Evolutionary conservation across 2,888 invertebrate genomes (phyloP).

Genomic region (Drosophila sordidula): DNA sequence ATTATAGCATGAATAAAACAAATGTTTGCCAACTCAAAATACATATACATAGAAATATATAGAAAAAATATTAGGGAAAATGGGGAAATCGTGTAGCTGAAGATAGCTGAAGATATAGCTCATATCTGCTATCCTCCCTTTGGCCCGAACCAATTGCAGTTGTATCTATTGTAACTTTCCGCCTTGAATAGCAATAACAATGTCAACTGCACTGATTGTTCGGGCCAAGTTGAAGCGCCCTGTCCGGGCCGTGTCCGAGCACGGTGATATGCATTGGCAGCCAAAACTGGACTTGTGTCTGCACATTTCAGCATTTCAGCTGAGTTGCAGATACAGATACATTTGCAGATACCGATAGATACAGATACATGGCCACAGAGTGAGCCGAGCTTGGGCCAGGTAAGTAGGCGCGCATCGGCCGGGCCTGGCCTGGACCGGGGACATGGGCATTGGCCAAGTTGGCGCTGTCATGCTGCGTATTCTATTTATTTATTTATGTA

Average conservation of each 20-base stretch:
- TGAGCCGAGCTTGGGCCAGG: slow-evolving; percentile 16
- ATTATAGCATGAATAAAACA: too few species aligned
- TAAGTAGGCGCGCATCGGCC: slow-evolving; percentile 5
- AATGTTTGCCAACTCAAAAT: too few species aligned
- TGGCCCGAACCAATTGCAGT: too few species aligned
- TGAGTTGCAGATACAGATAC: slow-evolving; percentile 24
- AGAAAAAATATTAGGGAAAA: too few species aligned
- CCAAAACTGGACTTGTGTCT: slow-evolving; percentile 48
- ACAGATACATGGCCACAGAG: slow-evolving; percentile 12
- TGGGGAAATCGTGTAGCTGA: too few species aligned
- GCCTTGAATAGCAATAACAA: background rate
- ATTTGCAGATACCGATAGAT: slow-evolving; percentile 12
- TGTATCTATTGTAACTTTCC: background rate
- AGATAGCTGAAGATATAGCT: too few species aligned
- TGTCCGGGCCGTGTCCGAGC: slow-evolving; percentile 14
- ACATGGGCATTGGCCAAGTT: slow-evolving; percentile 43
- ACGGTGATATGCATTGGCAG: slow-evolving; percentile 28
- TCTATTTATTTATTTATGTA: slow-evolving; percentile 67
- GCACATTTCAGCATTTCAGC: slow-evolving; percentile 38
- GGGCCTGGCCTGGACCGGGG: background rate
- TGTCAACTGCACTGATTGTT: slow-evolving; percentile 12
- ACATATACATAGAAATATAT: too few species aligned
- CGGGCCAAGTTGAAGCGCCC: slow-evolving; percentile 12
- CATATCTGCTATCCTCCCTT: background rate
- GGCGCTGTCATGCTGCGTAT: slow-evolving; percentile 65